A percentile compares a stretch with the other conserved stretches of the same genome.
Evolutionary conservation across 1,140 invertebrate genomes (phyloP).

Genomic region (Aphelinus certus): DNA sequence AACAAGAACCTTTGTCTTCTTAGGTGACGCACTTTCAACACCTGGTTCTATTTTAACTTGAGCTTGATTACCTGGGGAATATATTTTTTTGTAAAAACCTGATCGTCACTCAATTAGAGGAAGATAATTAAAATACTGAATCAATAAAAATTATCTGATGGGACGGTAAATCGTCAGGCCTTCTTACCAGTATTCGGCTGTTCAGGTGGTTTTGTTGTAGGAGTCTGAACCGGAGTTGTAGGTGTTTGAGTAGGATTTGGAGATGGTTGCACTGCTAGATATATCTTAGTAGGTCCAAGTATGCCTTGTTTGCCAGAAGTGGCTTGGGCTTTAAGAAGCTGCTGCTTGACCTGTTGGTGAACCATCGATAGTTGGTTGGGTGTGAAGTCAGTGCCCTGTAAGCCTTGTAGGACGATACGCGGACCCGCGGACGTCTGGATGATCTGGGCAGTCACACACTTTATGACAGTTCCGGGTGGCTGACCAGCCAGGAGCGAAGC

Average conservation of each 20-base stretch:
- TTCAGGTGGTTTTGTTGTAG: conserved; percentile 27
- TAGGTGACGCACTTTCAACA: conserved; percentile 38
- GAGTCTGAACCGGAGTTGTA: conserved; percentile 24
- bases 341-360: conserved; percentile 88
- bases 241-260: conserved; percentile 16
- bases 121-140: too few relatives aligned
- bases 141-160: too few relatives aligned
- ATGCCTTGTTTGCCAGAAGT: conserved; percentile 83
- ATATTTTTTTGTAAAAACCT: too few relatives aligned
- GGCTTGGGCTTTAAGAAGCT: conserved; percentile 85
- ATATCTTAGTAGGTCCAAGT: conserved; percentile 84
- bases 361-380: conserved; percentile 81
- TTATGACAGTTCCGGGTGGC: conserved; percentile 86
- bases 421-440: conserved; percentile 85
- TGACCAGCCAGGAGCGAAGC: conserved; percentile 78
- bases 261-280: conserved; percentile 80
- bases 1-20: conserved; percentile 62
- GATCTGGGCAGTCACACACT: conserved; percentile 83
- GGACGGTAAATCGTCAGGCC: too few relatives aligned
- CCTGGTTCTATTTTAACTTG: conserved; percentile 19
- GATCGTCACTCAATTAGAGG: too few relatives aligned
- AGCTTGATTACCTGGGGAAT: too few relatives aligned
- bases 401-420: conserved; percentile 83
- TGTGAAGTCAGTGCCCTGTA: conserved; percentile 83
- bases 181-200: not conserved